phyloP scores from a whole-genome alignment of 2,888 invertebrate species.

The Callyntrura sp. region DNA sequence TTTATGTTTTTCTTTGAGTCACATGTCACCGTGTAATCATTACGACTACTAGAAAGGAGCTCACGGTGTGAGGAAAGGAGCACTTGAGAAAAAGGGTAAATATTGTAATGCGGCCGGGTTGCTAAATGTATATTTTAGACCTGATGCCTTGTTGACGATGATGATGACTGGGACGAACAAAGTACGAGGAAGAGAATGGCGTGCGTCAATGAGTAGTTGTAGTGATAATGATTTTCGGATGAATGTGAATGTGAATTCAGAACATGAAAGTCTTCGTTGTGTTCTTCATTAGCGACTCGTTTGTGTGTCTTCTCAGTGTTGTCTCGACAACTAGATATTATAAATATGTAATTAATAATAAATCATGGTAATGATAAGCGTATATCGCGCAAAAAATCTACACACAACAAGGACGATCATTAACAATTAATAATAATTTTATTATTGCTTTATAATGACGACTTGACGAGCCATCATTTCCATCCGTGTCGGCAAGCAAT shows the following conservation, averaged over 20 bases:
- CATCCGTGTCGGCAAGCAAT: background rate
- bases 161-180: slow-evolving; percentile 11
- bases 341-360: background rate
- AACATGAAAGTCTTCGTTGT: slow-evolving; percentile 48
- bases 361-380: background rate
- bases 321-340: slow-evolving; percentile 5
- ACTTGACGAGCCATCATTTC: slow-evolving; percentile 36
- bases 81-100: slow-evolving; percentile 39
- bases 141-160: background rate
- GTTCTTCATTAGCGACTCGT: slow-evolving; percentile 70
- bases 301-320: slow-evolving; percentile 41
- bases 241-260: slow-evolving; percentile 60
- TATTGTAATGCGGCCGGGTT: background rate
- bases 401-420: background rate
- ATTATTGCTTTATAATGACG: slow-evolving; percentile 47
- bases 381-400: too few relatives aligned
- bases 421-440: slow-evolving; percentile 32
- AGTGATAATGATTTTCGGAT: background rate
- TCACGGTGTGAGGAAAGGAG: background rate
- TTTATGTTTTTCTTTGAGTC: too few relatives aligned
- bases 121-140: too few relatives aligned
- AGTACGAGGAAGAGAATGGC: background rate
- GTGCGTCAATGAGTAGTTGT: background rate
- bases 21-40: background rate
- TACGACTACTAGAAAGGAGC: background rate